Percentiles rank a stretch among this genome's conserved stretches.
phyloP scores from a whole-genome alignment of 2,888 invertebrate species.

The Drosophila differens region DNA sequence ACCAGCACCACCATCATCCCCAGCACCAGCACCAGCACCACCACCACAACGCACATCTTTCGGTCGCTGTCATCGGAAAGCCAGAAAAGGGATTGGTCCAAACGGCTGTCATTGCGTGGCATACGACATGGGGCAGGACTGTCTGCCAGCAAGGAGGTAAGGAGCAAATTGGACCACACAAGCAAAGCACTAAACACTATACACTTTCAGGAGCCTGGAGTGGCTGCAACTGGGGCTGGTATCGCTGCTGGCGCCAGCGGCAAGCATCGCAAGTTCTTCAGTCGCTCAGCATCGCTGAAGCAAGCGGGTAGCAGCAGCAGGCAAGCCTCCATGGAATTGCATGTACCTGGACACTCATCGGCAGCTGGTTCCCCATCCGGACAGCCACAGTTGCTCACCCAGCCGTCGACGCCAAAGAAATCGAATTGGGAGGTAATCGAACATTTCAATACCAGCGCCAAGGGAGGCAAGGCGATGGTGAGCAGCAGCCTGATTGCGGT shows the following conservation, averaged over 20 bases:
- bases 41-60: conserved; percentile 86
- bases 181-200: conserved; percentile 1
- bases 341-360: conserved; percentile 74
- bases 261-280: conserved; percentile 84
- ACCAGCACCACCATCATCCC: not conserved
- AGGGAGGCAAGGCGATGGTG: conserved; percentile 87
- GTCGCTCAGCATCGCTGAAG: conserved; percentile 87
- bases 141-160: conserved; percentile 85
- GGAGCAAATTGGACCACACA: conserved; percentile 38
- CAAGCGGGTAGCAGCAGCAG: conserved; percentile 85
- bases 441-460: conserved; percentile 90
- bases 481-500: conserved; percentile 89
- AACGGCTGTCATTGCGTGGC: conserved; percentile 90
- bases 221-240: not conserved
- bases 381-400: conserved; percentile 83
- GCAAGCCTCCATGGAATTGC: conserved; percentile 83
- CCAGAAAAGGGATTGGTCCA: conserved; percentile 90
- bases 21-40: not conserved
- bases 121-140: conserved; percentile 87
- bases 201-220: conserved; percentile 29
- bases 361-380: conserved; percentile 50
- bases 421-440: conserved; percentile 97
- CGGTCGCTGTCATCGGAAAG: conserved; percentile 89
- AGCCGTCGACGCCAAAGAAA: conserved; percentile 89
- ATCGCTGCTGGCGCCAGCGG: conserved; percentile 11